Base-by-base conservation (phyloP, 2,888 invertebrate species). In the Zhuqinia jingwanae region DNA sequence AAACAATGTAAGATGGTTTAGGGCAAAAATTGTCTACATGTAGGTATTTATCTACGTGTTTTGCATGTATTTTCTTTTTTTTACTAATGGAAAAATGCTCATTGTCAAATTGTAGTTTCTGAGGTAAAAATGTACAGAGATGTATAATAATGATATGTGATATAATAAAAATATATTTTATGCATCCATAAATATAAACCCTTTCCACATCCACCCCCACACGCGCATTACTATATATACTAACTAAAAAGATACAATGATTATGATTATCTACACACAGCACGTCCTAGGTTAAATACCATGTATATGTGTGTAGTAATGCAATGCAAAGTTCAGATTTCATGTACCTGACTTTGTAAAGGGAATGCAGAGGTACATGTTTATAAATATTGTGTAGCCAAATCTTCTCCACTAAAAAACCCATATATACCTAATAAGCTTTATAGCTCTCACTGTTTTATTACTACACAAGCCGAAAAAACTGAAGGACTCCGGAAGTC, bases 401-500 rank as follows among this genome's bases (percentile, higher is more conserved):
- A 11, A 60, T 58, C 42, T 47, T 42, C 25, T 15, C 42, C 47
- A 65, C 17, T 47, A 30, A 63, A 11, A n/a, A n/a, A n/a, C n/a
- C n/a, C n/a, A n/a, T n/a, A n/a, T n/a, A n/a, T n/a, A n/a, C n/a
- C n/a, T n/a, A n/a, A n/a, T 22, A 50, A 25, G 8, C n/a, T 42
- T 42, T 47, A 6, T 36, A 30, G 10, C 36, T 36, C 45, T 11
- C 42, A 53, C 63, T 17, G 17, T 47, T 60, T 22, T 45, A n/a
- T n/a, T n/a, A n/a, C n/a, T n/a, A n/a, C n/a, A 22, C 25, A 36
- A 78, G 77, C 76, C 83, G 76, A 65, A 84, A 83, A 36, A 58
- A 65, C 30, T 76, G 86, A 86, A 86, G 86, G 87, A 82, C 87
- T 87, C 87, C 87, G 87, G 87, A 87, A 87, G 87, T 87, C 45